Conservation (phyloP, 2,888 invertebrate genomes). For the Nomada flava region DNA sequence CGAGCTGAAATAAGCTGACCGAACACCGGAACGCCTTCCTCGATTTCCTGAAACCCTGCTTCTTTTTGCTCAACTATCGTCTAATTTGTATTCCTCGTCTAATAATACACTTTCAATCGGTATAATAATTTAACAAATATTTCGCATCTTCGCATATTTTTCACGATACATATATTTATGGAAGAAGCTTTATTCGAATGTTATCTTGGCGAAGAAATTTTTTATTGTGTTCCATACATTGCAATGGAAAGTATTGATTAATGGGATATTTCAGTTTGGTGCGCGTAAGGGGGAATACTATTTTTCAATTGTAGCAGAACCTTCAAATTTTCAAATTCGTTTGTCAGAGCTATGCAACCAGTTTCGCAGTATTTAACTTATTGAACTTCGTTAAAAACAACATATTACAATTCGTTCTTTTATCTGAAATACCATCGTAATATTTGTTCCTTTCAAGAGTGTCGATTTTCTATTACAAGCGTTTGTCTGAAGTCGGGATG, state of each 20-base stretch:
- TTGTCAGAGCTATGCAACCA: background rate
- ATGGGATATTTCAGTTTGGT: too few relatives aligned
- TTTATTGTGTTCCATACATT: fast-evolving
- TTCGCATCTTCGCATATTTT: too few relatives aligned
- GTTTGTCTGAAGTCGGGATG: background rate
- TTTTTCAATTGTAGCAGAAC: too few relatives aligned
- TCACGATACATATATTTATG: too few relatives aligned
- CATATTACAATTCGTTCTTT: background rate
- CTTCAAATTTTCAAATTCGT: too few relatives aligned
- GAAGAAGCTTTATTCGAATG: too few relatives aligned
- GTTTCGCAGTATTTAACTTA: background rate
- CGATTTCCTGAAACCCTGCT: slow-evolving; percentile 1
- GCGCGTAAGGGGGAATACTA: too few relatives aligned
- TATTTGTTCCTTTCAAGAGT: background rate
- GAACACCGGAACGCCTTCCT: background rate
- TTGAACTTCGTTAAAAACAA: background rate
- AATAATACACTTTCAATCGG: too few relatives aligned
- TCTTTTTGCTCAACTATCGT: background rate
- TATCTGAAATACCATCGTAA: background rate
- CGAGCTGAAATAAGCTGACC: slow-evolving; percentile 16
- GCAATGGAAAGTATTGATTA: too few relatives aligned
- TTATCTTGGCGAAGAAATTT: too few relatives aligned
- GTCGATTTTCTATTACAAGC: background rate
- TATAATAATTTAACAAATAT: too few relatives aligned
- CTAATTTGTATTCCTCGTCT: background rate